Evolutionary conservation across 1,140 invertebrate genomes (phyloP).

Genomic region (Orius insidiosus): DNA sequence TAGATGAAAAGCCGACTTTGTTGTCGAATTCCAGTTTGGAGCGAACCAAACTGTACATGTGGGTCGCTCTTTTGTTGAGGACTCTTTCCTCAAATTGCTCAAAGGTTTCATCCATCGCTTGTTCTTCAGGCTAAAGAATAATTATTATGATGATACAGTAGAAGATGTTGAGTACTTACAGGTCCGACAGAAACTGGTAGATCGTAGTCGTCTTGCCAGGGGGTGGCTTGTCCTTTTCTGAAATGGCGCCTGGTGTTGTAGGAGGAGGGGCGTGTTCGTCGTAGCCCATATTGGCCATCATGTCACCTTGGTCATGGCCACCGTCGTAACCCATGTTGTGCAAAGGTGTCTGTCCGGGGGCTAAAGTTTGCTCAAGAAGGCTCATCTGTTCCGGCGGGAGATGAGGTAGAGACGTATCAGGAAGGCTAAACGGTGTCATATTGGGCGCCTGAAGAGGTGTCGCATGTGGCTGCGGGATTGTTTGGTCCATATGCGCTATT

Average conservation of each 20-base stretch:
- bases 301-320: conserved; percentile 19
- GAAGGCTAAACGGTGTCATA: conserved; percentile 14
- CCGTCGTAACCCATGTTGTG: conserved; percentile 45
- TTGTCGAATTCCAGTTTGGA: conserved; percentile 30
- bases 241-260: conserved; percentile 37
- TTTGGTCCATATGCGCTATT: conserved; percentile 6
- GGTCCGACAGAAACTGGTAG: conserved; percentile 63
- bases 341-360: conserved; percentile 29
- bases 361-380: conserved; percentile 13
- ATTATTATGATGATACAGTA: neutral
- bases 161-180: conserved; percentile 39
- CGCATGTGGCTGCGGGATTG: conserved; percentile 7
- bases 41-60: conserved; percentile 71
- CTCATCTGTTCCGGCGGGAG: conserved; percentile 28
- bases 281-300: conserved; percentile 58
- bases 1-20: conserved; percentile 42
- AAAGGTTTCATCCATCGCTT: conserved; percentile 76
- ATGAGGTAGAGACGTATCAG: conserved; percentile 25
- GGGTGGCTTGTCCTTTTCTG: conserved; percentile 44
- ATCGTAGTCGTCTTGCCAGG: conserved; percentile 69
- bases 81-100: conserved; percentile 92
- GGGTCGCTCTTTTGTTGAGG: conserved; percentile 80
- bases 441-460: conserved; percentile 10
- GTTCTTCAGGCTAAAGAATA: conserved; percentile 50
- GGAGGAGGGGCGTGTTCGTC: conserved; percentile 50